phyloP scores from a whole-genome alignment of 1,140 invertebrate species.

The Stratiolaelaps scimitus region DNA sequence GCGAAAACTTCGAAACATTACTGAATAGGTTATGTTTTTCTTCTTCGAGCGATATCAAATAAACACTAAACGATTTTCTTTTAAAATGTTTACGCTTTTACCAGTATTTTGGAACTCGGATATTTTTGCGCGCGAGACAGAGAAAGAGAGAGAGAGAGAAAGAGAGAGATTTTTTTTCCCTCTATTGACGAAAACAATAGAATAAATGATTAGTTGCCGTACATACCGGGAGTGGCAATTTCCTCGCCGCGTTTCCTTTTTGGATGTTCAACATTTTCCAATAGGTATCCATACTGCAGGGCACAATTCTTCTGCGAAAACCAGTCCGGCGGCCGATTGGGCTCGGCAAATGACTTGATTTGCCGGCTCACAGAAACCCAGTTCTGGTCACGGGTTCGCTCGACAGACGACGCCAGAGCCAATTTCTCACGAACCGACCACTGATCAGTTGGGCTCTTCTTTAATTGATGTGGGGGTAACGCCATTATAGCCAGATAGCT shows the following conservation, averaged over 20 bases:
- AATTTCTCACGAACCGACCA: slow-evolving; percentile 74
- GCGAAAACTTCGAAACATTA: no score
- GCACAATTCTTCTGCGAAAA: slow-evolving; percentile 84
- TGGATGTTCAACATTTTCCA: slow-evolving; percentile 70
- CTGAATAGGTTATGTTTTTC: no score
- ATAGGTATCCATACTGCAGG: slow-evolving; percentile 65
- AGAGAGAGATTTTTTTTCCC: background rate
- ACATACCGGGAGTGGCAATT: slow-evolving; percentile 23
- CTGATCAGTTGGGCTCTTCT: slow-evolving; percentile 50
- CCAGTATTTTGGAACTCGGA: no score
- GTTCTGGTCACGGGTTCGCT: slow-evolving; percentile 78
- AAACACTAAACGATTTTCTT: no score
- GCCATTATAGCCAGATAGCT: background rate
- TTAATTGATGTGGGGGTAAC: slow-evolving; percentile 5
- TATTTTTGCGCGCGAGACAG: no score
- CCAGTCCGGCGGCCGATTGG: slow-evolving; percentile 66
- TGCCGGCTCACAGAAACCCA: slow-evolving; percentile 77
- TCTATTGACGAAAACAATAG: no score
- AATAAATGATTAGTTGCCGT: no score
- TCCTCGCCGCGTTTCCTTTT: slow-evolving; percentile 43
- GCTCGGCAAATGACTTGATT: slow-evolving; percentile 54
- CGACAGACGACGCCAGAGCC: slow-evolving; percentile 69
- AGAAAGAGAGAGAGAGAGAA: no score
- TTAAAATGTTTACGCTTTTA: no score
- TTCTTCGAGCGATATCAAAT: no score